Base-by-base conservation (phyloP, 2,888 invertebrate species). In the Unio delphinus region DNA sequence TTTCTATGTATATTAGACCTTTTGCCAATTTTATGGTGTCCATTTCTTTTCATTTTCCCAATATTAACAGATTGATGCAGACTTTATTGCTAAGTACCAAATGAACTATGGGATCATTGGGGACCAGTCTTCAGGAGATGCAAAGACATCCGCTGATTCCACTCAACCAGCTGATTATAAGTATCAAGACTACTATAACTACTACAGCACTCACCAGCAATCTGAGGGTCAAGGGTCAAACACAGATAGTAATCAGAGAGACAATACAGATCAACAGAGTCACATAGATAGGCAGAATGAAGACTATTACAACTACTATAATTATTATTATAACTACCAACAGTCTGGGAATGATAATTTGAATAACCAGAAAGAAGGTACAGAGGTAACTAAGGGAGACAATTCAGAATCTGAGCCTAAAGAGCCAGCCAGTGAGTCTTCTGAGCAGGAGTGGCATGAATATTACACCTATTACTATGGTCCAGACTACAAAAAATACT, bases 21-120 rank as follows among this genome's bases (percentile, higher is more conserved):
- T 88, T 8, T 45, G 45, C 15, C 45, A 15, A 4, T 45, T 4
- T 11, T 15, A 45, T 3, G 0, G 45, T 45, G 45, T 45, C 45
- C 45, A 45, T 45, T 3, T 45, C 11, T 45, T 45, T 45, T 45
- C 45, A 45, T 45, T 45, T 45, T 45, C 45, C 15, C 8, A 45
- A 45, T 45, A 45, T 45, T 45, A 45, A 45, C 87, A 93, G 92
- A 93, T 99, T 74, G 96, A 98, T 91, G 97, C 97, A 85, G 96
- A 99, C 83, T 99, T 99, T 87, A 93, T 99, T 91, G 99, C 98
- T 0, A 93, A 93, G 69, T 99, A 99, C 91, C 98, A 99, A 91
- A 95, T 98, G 93, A 96, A 93, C 86, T 99, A 99, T 91, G 91
- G 91, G 8, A 56, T 64, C 28, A 64, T 67, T 20, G 15, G 61